These are phyloP conservation scores for Coleophora flavipennella DNA, from an alignment of 2,888 invertebrate genomes.

Conservation along the genomic window DNA sequence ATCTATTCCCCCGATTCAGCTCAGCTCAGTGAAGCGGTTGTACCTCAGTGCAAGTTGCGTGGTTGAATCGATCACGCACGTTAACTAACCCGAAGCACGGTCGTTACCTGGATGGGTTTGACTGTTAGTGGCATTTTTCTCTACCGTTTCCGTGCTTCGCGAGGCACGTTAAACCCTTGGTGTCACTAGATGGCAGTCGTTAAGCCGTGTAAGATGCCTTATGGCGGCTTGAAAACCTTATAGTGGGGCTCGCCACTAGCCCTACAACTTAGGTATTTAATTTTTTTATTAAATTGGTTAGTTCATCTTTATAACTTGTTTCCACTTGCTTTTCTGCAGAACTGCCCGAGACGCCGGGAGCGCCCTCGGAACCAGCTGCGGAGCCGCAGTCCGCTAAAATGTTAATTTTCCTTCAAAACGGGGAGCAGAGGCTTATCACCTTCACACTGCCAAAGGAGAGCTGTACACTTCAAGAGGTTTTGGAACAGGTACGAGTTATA, in stretches of 20 bases:
- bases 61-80: too few relatives aligned
- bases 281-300: not conserved
- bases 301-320: slow-evolving; percentile 9
- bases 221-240: too few relatives aligned
- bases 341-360: slow-evolving; percentile 44
- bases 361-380: slow-evolving; percentile 56
- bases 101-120: too few relatives aligned
- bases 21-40: too few relatives aligned
- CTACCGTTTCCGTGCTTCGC: too few relatives aligned
- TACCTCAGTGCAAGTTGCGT: not conserved
- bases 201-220: too few relatives aligned
- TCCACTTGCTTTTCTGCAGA: slow-evolving; percentile 45
- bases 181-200: too few relatives aligned
- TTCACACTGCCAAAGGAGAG: slow-evolving; percentile 87
- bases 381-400: slow-evolving; percentile 82
- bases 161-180: too few relatives aligned
- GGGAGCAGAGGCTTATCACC: slow-evolving; percentile 86
- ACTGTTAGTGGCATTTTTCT: too few relatives aligned
- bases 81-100: too few relatives aligned
- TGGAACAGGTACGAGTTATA: slow-evolving; percentile 76
- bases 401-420: slow-evolving; percentile 83
- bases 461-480: slow-evolving; percentile 85
- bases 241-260: too few relatives aligned
- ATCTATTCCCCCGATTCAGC: too few relatives aligned
- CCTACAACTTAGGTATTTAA: not conserved